Evolutionary conservation across 2,113 vertebrate genomes (phyloP).

Genomic region (Aplodontia rufa): DNA sequence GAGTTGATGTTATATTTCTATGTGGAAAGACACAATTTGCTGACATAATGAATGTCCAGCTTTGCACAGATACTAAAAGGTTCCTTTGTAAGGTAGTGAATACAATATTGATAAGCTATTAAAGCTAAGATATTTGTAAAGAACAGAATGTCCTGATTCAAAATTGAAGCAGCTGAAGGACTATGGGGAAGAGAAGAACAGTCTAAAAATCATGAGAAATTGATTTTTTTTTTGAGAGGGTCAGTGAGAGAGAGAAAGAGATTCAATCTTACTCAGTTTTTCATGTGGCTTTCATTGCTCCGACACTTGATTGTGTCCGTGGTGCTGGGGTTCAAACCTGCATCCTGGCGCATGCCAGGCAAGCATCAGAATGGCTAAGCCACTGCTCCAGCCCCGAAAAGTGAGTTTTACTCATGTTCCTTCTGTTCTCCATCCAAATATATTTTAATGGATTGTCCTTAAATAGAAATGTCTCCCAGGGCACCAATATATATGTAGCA

Average conservation of each 20-base stretch:
- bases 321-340: too few relatives aligned
- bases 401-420: not conserved
- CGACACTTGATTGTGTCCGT: too few relatives aligned
- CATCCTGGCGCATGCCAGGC: too few relatives aligned
- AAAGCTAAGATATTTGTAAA: not conserved
- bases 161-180: not conserved
- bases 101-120: not conserved
- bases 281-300: too few relatives aligned
- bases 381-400: too few relatives aligned
- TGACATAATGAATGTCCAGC: not conserved
- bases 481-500: not conserved
- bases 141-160: not conserved
- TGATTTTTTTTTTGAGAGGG: too few relatives aligned
- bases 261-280: too few relatives aligned
- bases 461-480: not conserved
- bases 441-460: constrained; percentile 10
- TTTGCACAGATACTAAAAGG: not conserved
- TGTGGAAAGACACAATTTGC: not conserved
- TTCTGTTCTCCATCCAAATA: not conserved
- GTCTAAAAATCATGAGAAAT: not conserved
- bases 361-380: too few relatives aligned
- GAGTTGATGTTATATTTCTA: not conserved
- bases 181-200: not conserved
- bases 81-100: not conserved
- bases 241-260: too few relatives aligned